Percentiles rank a stretch among this genome's conserved stretches.
phyloP scores from a whole-genome alignment of 2,888 invertebrate species.

The Trissonchulus sp. region DNA sequence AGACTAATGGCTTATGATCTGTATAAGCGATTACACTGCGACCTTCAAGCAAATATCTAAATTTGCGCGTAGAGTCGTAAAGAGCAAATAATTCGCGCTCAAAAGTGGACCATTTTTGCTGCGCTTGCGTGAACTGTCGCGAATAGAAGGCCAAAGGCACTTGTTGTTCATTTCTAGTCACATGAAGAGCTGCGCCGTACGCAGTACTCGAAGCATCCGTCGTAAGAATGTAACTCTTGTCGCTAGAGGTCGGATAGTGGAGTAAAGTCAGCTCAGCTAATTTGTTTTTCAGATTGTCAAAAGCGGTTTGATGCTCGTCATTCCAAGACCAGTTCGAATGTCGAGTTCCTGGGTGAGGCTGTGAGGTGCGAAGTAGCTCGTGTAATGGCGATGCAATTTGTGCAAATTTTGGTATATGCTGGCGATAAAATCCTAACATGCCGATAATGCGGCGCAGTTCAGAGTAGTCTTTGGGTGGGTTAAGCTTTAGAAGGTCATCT shows the following conservation, averaged over 20 bases:
- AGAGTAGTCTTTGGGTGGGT: neutral
- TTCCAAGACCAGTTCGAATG: too few relatives aligned
- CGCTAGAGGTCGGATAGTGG: too few relatives aligned
- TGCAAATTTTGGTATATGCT: conserved; percentile 14
- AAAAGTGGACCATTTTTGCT: conserved; percentile 3
- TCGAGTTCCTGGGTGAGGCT: too few relatives aligned
- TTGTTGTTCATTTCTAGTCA: neutral
- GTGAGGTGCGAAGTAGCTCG: neutral
- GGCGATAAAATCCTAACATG: conserved; percentile 2
- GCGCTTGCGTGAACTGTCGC: neutral
- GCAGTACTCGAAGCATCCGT: conserved; percentile 17
- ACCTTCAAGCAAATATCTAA: neutral
- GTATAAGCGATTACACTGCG: neutral
- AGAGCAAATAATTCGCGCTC: conserved; percentile 5
- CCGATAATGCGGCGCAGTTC: conserved; percentile 1
- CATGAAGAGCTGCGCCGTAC: neutral
- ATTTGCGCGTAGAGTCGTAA: neutral
- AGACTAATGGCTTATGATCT: conserved; percentile 14
- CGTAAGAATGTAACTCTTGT: too few relatives aligned
- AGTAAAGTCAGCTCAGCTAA: too few relatives aligned
- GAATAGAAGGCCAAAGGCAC: neutral
- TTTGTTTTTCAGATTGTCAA: too few relatives aligned
- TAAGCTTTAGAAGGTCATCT: neutral
- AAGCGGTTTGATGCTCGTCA: too few relatives aligned
- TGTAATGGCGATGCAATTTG: neutral